These are phyloP conservation scores for Trachymyrmex septentrionalis DNA, from an alignment of 1,140 invertebrate genomes.

Conservation along the genomic window DNA sequence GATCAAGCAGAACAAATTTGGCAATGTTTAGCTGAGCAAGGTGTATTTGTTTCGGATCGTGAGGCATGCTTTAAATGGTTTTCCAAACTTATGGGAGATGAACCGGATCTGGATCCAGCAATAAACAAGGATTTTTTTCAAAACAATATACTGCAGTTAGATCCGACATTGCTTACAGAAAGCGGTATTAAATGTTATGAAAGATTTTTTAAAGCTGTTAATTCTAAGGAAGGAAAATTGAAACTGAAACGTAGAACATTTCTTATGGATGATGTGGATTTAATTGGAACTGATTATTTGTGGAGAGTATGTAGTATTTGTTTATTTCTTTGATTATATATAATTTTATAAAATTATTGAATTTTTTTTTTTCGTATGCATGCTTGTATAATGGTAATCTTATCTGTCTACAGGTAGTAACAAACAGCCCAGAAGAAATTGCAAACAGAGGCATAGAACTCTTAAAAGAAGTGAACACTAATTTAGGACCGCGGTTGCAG, in stretches of 20 bases:
- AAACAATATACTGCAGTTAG: slow-evolving; percentile 96
- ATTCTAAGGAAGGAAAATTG: slow-evolving; percentile 97
- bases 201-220: slow-evolving; percentile 98
- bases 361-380: neutral
- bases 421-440: slow-evolving; percentile 96
- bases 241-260: slow-evolving; percentile 94
- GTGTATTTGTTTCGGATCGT: slow-evolving; percentile 96
- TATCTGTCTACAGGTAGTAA: slow-evolving; percentile 90
- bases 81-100: slow-evolving; percentile 99
- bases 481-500: slow-evolving; percentile 94
- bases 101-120: slow-evolving; percentile 98
- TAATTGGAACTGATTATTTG: slow-evolving; percentile 98
- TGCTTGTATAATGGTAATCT: slow-evolving; percentile 13
- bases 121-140: slow-evolving; percentile 99
- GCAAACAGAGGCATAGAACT: slow-evolving; percentile 96
- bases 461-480: slow-evolving; percentile 97
- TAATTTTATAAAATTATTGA: slow-evolving; percentile 20
- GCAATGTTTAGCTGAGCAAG: slow-evolving; percentile 97
- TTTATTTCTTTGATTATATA: slow-evolving; percentile 20
- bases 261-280: slow-evolving; percentile 94
- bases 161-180: slow-evolving; percentile 96
- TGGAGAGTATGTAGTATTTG: slow-evolving; percentile 91
- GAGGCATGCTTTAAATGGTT: slow-evolving; percentile 99
- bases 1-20: slow-evolving; percentile 99
- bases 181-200: slow-evolving; percentile 98